Base-by-base conservation (phyloP, 2,113 vertebrate species). In the Rana temporaria region DNA sequence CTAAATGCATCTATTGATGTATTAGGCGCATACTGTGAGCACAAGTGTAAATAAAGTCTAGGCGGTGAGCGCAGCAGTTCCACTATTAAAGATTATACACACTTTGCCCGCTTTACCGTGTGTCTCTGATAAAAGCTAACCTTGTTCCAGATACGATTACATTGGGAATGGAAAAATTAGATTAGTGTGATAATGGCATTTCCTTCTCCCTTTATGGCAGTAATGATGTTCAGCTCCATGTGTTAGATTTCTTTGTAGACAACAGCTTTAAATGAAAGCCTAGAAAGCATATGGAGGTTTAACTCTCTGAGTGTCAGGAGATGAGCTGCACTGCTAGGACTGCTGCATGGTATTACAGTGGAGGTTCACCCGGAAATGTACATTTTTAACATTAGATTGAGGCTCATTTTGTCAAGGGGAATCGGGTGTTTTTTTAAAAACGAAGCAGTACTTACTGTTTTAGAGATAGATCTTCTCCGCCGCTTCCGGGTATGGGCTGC, bases 161-260 rank as follows among this genome's bases (percentile, higher is more conserved):
- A 79, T 48, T 20, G 77, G 77, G 77, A 69, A 69, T 79, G 52
- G 65, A 12, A 24, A 19, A 57, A 79, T 69, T 79, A 59, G 52
- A 52, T 59, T 59, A 32, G 26, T 59, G 52, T 42, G 63, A 78
- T 65, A 78, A 30, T 12, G 30, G 76, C 62, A 32, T 64, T 67
- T 78, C 32, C 42, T 67, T 52, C 77, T 68, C 64, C 64, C 65
- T 79, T 79, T 79, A 79, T 79, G 64, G 65, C 77, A 69, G 55
- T 79, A 59, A 69, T 79, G 63, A 78, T 78, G 62, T 66, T 64
- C 76, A 78, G 62, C 42, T 48, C 55, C 75, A 78, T 78, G 77
- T 67, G 30, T 79, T 69, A 77, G 60, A 77, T 65, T 38, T 77
- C 59, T 76, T 63, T 77, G 72, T 75, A 75, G 72, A 75, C 72